phyloP scores from a whole-genome alignment of 2,113 vertebrate species.

The Tricholaema leucomelas region DNA sequence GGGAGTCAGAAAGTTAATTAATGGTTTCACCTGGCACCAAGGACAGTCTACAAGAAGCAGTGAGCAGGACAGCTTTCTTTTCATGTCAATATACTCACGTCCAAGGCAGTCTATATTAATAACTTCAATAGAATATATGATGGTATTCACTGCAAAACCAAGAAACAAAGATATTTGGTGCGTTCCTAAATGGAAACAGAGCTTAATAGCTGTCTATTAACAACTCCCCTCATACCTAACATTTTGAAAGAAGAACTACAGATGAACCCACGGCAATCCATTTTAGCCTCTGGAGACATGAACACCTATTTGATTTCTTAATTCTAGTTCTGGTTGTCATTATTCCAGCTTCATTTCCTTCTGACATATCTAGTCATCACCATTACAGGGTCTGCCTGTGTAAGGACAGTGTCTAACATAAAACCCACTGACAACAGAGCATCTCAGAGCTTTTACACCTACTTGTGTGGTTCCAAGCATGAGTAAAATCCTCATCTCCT shows the following conservation, averaged over 20 bases:
- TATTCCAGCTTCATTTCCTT: neutral
- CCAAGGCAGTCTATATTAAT: neutral
- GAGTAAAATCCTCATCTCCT: neutral
- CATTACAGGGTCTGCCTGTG: neutral
- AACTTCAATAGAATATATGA: neutral
- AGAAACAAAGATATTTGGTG: neutral
- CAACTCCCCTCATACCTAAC: neutral
- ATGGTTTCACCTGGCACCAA: neutral
- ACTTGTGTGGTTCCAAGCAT: neutral
- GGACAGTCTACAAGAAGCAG: neutral
- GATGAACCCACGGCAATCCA: neutral
- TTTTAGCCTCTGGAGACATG: neutral
- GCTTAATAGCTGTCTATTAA: neutral
- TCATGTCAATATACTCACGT: neutral
- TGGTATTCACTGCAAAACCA: neutral
- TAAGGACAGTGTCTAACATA: neutral
- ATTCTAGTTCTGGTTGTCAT: neutral
- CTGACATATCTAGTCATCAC: neutral
- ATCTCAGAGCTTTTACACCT: neutral
- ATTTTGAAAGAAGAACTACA: neutral
- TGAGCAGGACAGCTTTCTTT: neutral
- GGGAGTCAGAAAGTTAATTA: slow-evolving; percentile 54
- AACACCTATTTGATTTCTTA: neutral
- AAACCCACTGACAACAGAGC: neutral
- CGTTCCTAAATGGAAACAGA: neutral